These are phyloP conservation scores for Microvelia longipes DNA, from an alignment of 1,140 invertebrate genomes.

Conservation along the genomic window DNA sequence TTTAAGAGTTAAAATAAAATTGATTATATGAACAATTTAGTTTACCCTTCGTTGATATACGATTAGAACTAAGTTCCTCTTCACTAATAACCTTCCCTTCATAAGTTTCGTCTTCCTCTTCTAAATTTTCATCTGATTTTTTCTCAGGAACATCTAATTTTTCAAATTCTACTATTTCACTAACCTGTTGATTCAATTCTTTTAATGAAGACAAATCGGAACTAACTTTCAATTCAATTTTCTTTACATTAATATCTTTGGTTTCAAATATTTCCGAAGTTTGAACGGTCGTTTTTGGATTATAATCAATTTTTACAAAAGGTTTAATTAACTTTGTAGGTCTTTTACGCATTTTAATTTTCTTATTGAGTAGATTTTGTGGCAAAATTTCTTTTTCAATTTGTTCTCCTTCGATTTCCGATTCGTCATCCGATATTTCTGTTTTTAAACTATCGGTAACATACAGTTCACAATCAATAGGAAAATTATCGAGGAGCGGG, in stretches of 20 bases:
- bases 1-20: no score
- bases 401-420: conserved; percentile 59
- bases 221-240: conserved; percentile 46
- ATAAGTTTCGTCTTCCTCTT: conserved; percentile 21
- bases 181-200: neutral
- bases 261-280: conserved; percentile 50
- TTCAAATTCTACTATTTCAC: conserved; percentile 30
- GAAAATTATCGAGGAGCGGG: conserved; percentile 53
- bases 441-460: neutral
- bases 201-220: conserved; percentile 21
- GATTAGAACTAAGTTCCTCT: conserved; percentile 49
- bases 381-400: conserved; percentile 32
- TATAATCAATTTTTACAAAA: conserved; percentile 27
- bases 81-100: conserved; percentile 36
- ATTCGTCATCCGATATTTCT: conserved; percentile 43
- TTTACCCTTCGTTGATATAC: conserved; percentile 46
- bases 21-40: no score
- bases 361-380: conserved; percentile 37
- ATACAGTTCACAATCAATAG: conserved; percentile 16
- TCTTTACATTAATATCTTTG: conserved; percentile 37
- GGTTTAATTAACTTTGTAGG: conserved; percentile 45
- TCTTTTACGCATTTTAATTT: conserved; percentile 41
- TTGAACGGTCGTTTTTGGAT: conserved; percentile 33
- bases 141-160: neutral
- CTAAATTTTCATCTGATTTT: conserved; percentile 22